Conservation (phyloP, 2,888 invertebrate genomes). For the Tachina grossa region DNA sequence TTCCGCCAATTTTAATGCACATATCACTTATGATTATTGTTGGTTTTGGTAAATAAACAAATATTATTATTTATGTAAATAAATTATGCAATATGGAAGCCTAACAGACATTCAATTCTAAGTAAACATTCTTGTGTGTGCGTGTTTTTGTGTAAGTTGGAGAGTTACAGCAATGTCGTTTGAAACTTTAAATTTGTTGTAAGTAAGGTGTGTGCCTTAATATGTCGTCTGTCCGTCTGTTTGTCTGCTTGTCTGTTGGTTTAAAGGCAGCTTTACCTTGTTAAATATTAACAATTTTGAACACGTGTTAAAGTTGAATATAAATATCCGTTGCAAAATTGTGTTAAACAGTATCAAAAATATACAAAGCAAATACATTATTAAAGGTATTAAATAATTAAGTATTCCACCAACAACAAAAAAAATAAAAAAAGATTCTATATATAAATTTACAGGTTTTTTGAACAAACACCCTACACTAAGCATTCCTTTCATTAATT, state of each 20-base stretch:
- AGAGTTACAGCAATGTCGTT: conserved; percentile 17
- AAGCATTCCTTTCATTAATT: background rate
- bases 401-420: conserved; percentile 41
- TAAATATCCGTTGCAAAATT: conserved; percentile 60
- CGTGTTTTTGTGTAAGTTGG: background rate
- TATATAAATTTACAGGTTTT: conserved; percentile 27
- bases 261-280: conserved; percentile 23
- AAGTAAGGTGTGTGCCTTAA: conserved; percentile 11
- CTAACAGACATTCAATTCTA: conserved; percentile 24
- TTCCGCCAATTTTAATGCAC: conserved; percentile 36
- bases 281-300: conserved; percentile 53
- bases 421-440: conserved; percentile 9
- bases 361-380: background rate
- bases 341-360: conserved; percentile 27
- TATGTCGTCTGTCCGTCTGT: conserved; percentile 7
- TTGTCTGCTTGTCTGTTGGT: conserved; percentile 12
- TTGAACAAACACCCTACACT: conserved; percentile 20
- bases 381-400: conserved; percentile 29
- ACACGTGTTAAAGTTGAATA: conserved; percentile 56
- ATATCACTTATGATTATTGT: conserved; percentile 33
- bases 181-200: background rate
- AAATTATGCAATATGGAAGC: conserved; percentile 33
- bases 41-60: background rate
- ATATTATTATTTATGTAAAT: conserved; percentile 25
- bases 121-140: conserved; percentile 8